These are phyloP conservation scores for Epirrita christyi DNA, from an alignment of 2,888 invertebrate genomes.

Conservation along the genomic window DNA sequence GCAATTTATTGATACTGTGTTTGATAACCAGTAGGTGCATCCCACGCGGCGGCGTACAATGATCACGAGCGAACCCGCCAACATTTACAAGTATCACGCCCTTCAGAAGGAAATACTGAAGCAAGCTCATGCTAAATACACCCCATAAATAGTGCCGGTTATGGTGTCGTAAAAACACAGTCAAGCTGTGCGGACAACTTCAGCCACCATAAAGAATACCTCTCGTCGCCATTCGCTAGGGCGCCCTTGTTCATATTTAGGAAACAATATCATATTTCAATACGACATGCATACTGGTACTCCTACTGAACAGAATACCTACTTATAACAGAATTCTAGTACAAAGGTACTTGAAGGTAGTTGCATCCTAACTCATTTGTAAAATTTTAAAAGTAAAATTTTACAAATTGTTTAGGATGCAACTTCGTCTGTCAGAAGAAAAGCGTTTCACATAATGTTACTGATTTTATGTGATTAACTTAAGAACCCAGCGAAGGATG, in stretches of 20 bases:
- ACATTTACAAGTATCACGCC: conserved; percentile 64
- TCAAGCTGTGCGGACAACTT: conserved; percentile 76
- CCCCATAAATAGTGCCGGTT: conserved; percentile 75
- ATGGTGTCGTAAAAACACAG: conserved; percentile 80
- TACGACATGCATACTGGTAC: conserved; percentile 9
- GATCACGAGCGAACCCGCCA: conserved; percentile 56
- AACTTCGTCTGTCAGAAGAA: conserved; percentile 15
- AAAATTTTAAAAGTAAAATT: no score
- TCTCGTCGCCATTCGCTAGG: conserved; percentile 54
- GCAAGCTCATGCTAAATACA: conserved; percentile 72
- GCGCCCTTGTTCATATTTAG: conserved; percentile 16
- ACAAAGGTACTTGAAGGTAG: no score
- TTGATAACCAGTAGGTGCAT: conserved; percentile 78
- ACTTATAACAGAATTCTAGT: not conserved
- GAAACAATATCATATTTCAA: conserved; percentile 18
- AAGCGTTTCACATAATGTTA: conserved; percentile 30
- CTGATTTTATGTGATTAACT: conserved; percentile 44
- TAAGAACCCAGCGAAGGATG: no score
- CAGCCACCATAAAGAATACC: conserved; percentile 62
- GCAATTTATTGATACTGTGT: conserved; percentile 81
- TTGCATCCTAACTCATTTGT: no score
- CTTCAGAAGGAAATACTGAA: conserved; percentile 72
- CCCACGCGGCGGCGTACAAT: conserved; percentile 71
- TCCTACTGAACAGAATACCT: not conserved
- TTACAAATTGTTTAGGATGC: conserved; percentile 11